These are phyloP conservation scores for Adoxophyes honmai DNA, from an alignment of 1,140 invertebrate genomes.

Conservation along the genomic window DNA sequence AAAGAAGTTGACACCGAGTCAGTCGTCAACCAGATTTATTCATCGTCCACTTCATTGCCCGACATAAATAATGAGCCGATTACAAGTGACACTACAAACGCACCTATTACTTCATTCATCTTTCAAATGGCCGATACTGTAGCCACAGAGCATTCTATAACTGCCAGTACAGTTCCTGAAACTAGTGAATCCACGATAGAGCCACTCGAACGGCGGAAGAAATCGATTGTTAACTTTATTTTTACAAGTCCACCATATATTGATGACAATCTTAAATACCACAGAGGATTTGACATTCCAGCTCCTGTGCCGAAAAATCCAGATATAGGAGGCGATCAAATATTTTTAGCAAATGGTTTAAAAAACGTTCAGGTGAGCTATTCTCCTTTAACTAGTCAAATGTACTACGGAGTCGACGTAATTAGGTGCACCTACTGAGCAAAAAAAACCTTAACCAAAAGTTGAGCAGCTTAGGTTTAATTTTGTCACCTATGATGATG, in stretches of 20 bases:
- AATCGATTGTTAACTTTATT: conserved; percentile 63
- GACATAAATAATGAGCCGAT: neutral
- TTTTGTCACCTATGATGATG: no score
- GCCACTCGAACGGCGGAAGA: conserved; percentile 58
- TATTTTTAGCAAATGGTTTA: conserved; percentile 67
- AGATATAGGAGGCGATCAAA: conserved; percentile 37
- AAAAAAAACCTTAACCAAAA: no score
- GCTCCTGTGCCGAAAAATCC: conserved; percentile 31
- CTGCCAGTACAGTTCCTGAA: conserved; percentile 7
- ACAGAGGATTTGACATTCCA: conserved; percentile 47
- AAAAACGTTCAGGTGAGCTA: conserved; percentile 66
- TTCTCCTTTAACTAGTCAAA: no score
- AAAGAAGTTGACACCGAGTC: conserved; percentile 26
- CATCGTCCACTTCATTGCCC: neutral
- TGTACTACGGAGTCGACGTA: no score
- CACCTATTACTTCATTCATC: no score
- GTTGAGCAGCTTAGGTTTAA: no score
- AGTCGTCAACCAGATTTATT: neutral
- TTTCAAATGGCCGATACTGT: neutral
- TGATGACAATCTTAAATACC: conserved; percentile 57
- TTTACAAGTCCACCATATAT: conserved; percentile 53
- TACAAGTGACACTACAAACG: neutral
- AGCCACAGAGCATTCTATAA: neutral
- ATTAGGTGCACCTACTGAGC: no score
- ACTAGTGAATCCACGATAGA: conserved; percentile 46